phyloP scores from a whole-genome alignment of 1,140 invertebrate species.

The Drosophila murphyi region DNA sequence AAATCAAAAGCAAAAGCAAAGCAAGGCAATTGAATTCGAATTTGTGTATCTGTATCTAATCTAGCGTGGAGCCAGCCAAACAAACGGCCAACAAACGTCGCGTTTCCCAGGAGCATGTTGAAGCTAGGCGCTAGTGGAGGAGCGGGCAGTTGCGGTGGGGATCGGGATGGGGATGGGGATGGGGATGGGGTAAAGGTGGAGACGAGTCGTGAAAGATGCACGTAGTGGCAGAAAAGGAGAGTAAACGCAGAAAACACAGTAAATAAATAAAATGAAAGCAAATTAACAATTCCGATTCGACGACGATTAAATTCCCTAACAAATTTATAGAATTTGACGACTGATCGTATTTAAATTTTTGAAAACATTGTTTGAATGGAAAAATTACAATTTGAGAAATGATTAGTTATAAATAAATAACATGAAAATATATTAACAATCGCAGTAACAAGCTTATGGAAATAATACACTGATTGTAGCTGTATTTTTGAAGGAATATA shows the following conservation, averaged over 20 bases:
- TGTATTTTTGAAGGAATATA: no score
- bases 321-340: no score
- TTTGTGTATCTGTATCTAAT: conserved; percentile 79
- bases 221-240: conserved; percentile 76
- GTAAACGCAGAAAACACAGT: conserved; percentile 70
- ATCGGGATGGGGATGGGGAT: background rate
- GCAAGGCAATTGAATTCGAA: conserved; percentile 64
- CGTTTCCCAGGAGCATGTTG: background rate
- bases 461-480: no score
- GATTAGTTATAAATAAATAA: no score
- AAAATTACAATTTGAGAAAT: no score
- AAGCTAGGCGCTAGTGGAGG: no score
- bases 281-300: background rate
- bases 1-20: conserved; percentile 42
- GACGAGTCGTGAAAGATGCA: conserved; percentile 37
- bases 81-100: conserved; percentile 54
- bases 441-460: no score
- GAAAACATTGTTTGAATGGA: no score
- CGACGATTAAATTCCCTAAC: background rate
- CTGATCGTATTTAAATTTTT: no score
- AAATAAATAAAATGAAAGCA: conserved; percentile 65
- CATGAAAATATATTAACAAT: no score
- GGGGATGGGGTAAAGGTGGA: background rate
- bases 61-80: conserved; percentile 63
- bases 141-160: no score